phyloP scores from a whole-genome alignment of 2,888 invertebrate species.

The Loripinus fragilis region DNA sequence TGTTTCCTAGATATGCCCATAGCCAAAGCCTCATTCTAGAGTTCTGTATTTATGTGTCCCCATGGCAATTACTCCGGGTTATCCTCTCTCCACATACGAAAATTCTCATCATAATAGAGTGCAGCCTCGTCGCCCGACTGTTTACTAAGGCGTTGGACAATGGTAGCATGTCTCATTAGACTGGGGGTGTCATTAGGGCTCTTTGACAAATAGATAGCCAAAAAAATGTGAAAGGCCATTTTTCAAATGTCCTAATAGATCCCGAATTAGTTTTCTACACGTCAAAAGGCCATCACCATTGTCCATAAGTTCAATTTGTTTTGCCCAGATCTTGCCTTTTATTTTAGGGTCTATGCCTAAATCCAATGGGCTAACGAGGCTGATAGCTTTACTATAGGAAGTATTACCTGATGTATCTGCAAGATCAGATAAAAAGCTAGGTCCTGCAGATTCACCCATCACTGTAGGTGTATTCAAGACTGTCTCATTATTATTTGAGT shows the following conservation, averaged over 20 bases:
- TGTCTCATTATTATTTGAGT: too few relatives aligned
- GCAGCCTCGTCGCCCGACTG: constrained; percentile 1
- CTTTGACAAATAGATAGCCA: background rate
- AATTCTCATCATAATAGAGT: background rate
- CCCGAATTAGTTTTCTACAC: background rate
- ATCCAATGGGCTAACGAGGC: background rate
- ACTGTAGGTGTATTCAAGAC: too few relatives aligned
- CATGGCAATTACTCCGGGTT: background rate
- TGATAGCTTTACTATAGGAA: background rate
- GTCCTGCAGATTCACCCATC: too few relatives aligned
- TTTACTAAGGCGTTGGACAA: background rate
- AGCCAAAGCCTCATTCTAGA: background rate
- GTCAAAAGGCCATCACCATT: background rate
- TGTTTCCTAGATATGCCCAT: background rate
- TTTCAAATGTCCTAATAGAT: background rate
- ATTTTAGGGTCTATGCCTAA: constrained; percentile 1
- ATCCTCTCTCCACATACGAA: background rate
- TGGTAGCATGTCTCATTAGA: too few relatives aligned
- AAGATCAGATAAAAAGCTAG: too few relatives aligned
- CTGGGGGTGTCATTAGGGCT: background rate
- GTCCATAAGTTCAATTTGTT: background rate
- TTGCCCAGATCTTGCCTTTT: background rate
- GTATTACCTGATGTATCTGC: too few relatives aligned
- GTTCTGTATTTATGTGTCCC: too few relatives aligned
- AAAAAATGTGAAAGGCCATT: background rate